These are phyloP conservation scores for Maniola hyperantus DNA, from an alignment of 2,888 invertebrate species.

Conservation along the genomic window DNA sequence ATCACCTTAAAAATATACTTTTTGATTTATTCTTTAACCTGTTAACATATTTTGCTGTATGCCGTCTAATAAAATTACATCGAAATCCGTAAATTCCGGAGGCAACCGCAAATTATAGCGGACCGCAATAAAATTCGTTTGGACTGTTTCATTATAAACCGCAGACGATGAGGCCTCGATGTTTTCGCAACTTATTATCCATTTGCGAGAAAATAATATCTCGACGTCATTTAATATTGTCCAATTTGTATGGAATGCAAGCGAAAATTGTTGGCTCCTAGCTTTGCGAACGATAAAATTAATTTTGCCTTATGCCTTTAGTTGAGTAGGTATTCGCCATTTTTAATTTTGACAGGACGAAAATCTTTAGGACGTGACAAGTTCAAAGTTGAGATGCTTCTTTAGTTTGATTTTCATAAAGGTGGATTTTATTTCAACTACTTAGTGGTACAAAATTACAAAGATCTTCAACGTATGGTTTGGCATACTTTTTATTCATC, in stretches of 20 bases:
- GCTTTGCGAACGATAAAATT: slow-evolving; percentile 10
- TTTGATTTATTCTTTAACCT: background rate
- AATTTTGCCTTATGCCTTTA: background rate
- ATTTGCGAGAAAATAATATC: slow-evolving; percentile 37
- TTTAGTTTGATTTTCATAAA: background rate
- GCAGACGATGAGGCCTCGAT: slow-evolving; percentile 60
- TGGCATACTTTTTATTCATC: too few species aligned
- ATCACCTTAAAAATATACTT: background rate
- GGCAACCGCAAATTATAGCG: slow-evolving; percentile 66
- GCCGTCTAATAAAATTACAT: slow-evolving; percentile 32
- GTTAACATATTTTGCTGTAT: slow-evolving; percentile 2
- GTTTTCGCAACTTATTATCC: slow-evolving; percentile 45
- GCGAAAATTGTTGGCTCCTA: slow-evolving; percentile 14
- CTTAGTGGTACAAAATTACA: too few species aligned
- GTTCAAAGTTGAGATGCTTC: background rate
- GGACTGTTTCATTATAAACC: slow-evolving; percentile 68
- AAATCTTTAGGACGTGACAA: background rate
- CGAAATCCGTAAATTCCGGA: slow-evolving; percentile 37
- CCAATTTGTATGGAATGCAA: slow-evolving; percentile 31
- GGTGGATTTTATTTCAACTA: background rate
- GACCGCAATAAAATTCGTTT: slow-evolving; percentile 63
- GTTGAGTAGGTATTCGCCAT: background rate
- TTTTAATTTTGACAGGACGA: background rate
- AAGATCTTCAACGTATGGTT: too few species aligned
- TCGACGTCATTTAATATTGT: slow-evolving; percentile 38